These are phyloP conservation scores for Folsomia candida DNA, from an alignment of 2,888 invertebrate genomes.

Conservation along the genomic window DNA sequence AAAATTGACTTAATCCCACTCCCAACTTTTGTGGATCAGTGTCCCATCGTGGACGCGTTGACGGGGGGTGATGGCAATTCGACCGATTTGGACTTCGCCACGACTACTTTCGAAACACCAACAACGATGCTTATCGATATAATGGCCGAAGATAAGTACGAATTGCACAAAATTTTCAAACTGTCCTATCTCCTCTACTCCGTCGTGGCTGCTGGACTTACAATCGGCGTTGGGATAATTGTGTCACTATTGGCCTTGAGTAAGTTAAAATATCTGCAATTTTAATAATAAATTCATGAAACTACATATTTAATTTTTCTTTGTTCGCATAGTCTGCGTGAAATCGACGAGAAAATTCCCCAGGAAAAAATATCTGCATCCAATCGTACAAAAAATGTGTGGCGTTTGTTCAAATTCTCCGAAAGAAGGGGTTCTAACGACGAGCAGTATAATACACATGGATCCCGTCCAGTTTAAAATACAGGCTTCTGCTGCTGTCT, in stretches of 20 bases:
- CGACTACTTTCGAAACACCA: too few species aligned
- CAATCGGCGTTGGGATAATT: constrained; percentile 37
- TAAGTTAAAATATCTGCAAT: not conserved
- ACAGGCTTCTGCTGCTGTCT: too few species aligned
- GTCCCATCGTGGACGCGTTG: constrained; percentile 8
- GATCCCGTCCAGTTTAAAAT: too few species aligned
- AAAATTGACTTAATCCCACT: constrained; percentile 10
- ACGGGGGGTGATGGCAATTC: too few species aligned
- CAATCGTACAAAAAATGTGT: constrained; percentile 18
- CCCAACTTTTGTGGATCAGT: constrained; percentile 21
- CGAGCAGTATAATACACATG: not conserved
- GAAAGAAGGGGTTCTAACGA: not conserved
- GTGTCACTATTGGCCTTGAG: constrained; percentile 33
- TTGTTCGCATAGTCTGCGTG: not conserved
- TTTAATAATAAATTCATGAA: not conserved
- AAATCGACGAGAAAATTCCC: constrained; percentile 12
- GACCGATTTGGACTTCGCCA: too few species aligned
- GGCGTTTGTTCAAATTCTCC: constrained; percentile 14
- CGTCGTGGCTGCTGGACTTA: constrained; percentile 29
- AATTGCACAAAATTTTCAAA: constrained; percentile 44
- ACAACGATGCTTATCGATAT: too few species aligned
- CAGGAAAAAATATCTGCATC: constrained; percentile 12
- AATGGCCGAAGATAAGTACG: constrained; percentile 45
- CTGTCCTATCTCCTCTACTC: constrained; percentile 46
- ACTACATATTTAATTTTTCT: not conserved